A percentile compares a stretch with the other conserved stretches of the same genome.
These are phyloP conservation scores for Harpalus rubripes DNA, from an alignment of 2,888 invertebrate species.

Conservation along the genomic window DNA sequence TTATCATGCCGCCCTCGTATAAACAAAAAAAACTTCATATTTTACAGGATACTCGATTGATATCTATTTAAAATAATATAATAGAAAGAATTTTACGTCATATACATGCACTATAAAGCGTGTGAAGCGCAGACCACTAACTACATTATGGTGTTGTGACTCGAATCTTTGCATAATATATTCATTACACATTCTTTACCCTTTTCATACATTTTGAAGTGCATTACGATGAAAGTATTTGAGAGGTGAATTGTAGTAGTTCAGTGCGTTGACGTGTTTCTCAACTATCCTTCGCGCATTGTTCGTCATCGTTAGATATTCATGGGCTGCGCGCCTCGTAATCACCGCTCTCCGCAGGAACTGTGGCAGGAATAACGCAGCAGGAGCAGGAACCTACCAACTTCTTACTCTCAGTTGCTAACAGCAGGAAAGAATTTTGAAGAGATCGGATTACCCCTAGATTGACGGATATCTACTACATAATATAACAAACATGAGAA, in stretches of 20 bases:
- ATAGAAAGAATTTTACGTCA: too few species aligned
- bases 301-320: constrained; percentile 58
- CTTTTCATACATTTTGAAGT: neutral
- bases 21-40: too few species aligned
- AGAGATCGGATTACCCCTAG: neutral
- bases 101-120: too few species aligned
- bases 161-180: neutral
- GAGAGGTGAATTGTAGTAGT: neutral
- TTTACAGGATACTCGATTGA: too few species aligned
- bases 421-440: neutral
- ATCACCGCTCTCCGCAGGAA: constrained; percentile 38
- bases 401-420: constrained; percentile 3
- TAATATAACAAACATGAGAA: too few species aligned
- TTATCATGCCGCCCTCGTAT: too few species aligned
- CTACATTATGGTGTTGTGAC: too few species aligned
- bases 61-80: too few species aligned
- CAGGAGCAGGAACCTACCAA: constrained; percentile 20
- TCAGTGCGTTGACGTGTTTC: constrained; percentile 18
- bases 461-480: neutral
- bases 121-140: too few species aligned
- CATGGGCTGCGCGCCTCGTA: constrained; percentile 42
- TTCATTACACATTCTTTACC: neutral
- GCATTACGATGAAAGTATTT: neutral
- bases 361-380: constrained; percentile 25
- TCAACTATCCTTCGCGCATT: constrained; percentile 42